Evolutionary conservation across 2,797 vertebrate genomes (phyloP).

Genomic region (Falco cherrug): DNA sequence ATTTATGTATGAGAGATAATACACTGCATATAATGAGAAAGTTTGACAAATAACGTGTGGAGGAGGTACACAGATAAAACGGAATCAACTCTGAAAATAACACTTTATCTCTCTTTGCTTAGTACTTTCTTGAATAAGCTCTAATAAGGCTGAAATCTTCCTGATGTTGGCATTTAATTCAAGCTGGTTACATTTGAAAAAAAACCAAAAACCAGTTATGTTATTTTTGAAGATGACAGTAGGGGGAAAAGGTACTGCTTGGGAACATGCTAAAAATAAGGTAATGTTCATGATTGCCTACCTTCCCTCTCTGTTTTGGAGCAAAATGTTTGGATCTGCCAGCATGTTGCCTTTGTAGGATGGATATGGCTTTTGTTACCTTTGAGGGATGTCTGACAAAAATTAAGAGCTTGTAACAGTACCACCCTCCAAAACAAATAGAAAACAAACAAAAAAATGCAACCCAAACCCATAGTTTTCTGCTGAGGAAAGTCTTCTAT

Average conservation of each 20-base stretch:
- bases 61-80: neutral
- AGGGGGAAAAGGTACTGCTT: neutral
- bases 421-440: neutral
- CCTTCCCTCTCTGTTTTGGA: neutral
- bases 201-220: neutral
- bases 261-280: neutral
- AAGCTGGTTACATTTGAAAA: neutral
- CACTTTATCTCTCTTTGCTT: neutral
- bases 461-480: neutral
- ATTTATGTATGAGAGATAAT: slow-evolving; percentile 24
- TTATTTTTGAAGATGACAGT: neutral
- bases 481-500: neutral
- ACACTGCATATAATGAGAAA: neutral
- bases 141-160: neutral
- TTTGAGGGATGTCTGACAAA: neutral
- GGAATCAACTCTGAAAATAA: neutral
- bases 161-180: neutral
- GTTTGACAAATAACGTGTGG: neutral
- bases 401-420: rapidly evolving
- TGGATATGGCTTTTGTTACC: neutral
- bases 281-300: neutral
- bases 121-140: neutral
- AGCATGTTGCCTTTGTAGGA: neutral
- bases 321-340: neutral
- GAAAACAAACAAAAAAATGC: neutral